Evolutionary conservation across 53 echinoderm and acorn worm species (phyloP), one percentile per base, ranked within the genome.

Genomic region (Crossaster papposus): DNA sequence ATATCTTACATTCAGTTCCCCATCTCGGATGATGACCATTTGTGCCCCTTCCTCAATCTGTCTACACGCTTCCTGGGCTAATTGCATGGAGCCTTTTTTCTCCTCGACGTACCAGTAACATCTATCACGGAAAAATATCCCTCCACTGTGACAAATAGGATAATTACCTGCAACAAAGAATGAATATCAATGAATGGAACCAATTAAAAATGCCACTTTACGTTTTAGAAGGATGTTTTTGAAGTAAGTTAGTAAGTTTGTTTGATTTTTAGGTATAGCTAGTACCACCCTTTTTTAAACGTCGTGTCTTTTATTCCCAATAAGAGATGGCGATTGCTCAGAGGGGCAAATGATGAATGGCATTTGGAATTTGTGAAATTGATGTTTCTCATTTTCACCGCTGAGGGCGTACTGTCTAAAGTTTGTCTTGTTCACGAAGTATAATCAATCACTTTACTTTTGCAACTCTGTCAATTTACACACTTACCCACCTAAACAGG

Each of bases 121-220:
- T 22, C 82, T 36, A 65, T 82, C 82, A 64, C 82, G 82, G 65
- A 82, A 82, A 65, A 82, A 82, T 23, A 65, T 35, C 0, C 82
- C 82, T 23, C 82, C 68, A 24, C 37, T 64, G 82, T 82, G 82
- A 24, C 82, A 82, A 36, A 82, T 36, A 5, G 82, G 82, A 82
- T 29, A 9, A 31, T 82, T 65, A 20, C 38, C 82, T 82, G 82
- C 53, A 37, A 36, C 6, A 35, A 55, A 55, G 18, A 58, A 81
- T 30, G 9, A 2, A 17, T 33, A 9, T 28, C 15, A 36, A 33
- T 6, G 38, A 38, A 38, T 38, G 38, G 3, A 38, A 38, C 7
- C 38, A 38, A 38, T 38, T 4, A 38, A 38, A 38, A 38, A 38
- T 4, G 38, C 7, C 38, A 38, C 38, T 38, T 38, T 38, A 38